These are phyloP conservation scores for Hylomyscus alleni DNA, from an alignment of 2,797 vertebrate genomes.

Conservation along the genomic window DNA sequence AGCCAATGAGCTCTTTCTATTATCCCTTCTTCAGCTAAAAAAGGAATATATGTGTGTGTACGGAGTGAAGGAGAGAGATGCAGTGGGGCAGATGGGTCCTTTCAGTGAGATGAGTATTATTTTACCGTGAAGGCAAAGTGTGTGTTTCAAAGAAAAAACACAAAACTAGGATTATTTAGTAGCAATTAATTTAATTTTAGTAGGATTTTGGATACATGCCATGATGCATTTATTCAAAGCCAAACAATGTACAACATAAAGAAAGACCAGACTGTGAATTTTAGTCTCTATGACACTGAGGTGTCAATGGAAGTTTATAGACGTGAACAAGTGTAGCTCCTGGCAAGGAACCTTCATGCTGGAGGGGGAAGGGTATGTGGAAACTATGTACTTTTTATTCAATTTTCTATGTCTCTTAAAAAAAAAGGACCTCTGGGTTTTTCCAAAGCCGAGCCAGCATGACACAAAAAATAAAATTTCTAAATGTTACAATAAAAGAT, in stretches of 20 bases:
- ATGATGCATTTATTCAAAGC: conserved; percentile 26
- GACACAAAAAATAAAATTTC: conserved; percentile 15
- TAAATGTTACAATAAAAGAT: conserved; percentile 27
- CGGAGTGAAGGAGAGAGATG: too few species aligned
- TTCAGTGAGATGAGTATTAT: conserved; percentile 47
- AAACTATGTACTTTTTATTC: background rate
- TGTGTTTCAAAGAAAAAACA: conserved; percentile 15
- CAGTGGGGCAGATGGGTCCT: background rate
- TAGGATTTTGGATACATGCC: conserved; percentile 9
- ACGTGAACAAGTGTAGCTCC: background rate
- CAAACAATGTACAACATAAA: background rate
- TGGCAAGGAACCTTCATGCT: background rate
- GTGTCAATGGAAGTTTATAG: fast-evolving
- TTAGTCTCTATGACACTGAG: background rate
- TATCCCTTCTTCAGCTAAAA: conserved; percentile 1
- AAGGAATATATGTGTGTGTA: background rate
- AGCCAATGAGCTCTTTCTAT: conserved; percentile 59
- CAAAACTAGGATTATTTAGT: conserved; percentile 42
- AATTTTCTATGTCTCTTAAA: background rate
- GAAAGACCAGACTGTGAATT: background rate
- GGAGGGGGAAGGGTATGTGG: fast-evolving
- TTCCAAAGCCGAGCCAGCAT: background rate
- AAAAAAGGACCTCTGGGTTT: background rate
- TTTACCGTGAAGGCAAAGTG: conserved; percentile 57
- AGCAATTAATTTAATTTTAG: conserved; percentile 29